Evolutionary conservation across 2,113 vertebrate species (phyloP).

Genomic region (Rhinolophus ferrumequinum): DNA sequence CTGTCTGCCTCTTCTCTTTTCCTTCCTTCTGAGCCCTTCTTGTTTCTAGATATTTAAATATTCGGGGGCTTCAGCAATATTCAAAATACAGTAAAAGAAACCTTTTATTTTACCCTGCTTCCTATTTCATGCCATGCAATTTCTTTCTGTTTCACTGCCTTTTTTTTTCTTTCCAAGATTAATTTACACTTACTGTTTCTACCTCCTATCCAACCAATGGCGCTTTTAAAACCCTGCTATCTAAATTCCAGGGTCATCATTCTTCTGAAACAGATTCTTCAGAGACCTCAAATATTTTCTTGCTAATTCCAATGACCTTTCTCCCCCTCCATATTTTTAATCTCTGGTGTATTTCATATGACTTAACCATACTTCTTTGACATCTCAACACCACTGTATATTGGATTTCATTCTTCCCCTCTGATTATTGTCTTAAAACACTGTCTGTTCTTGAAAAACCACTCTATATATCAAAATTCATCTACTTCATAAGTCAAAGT

Average conservation of each 20-base stretch:
- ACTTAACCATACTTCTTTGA: background rate
- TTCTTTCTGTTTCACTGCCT: background rate
- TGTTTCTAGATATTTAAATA: background rate
- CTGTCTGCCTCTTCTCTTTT: background rate
- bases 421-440: background rate
- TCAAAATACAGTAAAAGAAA: background rate
- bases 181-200: background rate
- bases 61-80: background rate
- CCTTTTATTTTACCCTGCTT: background rate
- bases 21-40: background rate
- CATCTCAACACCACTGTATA: background rate
- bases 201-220: background rate
- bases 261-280: background rate
- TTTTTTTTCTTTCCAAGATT: background rate
- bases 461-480: background rate
- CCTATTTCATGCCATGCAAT: background rate
- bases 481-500: background rate
- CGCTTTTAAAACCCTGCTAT: background rate
- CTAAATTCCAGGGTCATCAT: background rate
- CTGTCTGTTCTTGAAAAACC: background rate
- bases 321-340: background rate
- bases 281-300: constrained; percentile 7
- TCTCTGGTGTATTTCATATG: background rate
- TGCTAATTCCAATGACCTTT: background rate
- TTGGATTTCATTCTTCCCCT: background rate